Evolutionary conservation across 2,113 vertebrate species (phyloP).

Genomic region (Seriola quinqueradiata): DNA sequence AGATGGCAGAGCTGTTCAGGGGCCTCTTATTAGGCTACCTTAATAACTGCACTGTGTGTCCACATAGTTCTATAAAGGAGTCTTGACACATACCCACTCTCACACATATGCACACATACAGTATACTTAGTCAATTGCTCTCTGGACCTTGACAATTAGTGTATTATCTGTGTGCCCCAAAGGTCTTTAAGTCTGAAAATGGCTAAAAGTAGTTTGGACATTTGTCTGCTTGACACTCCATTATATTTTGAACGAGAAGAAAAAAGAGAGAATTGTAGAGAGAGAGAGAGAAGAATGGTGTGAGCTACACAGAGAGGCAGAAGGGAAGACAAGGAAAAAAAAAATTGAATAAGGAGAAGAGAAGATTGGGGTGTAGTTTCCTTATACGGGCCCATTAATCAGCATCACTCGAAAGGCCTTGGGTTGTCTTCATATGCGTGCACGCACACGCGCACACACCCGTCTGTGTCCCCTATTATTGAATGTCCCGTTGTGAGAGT

Average conservation of each 20-base stretch:
- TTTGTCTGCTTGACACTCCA: conserved; percentile 58
- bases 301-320: conserved; percentile 25
- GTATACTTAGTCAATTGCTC: conserved; percentile 43
- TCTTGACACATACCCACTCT: conserved; percentile 21
- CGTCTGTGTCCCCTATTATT: conserved; percentile 70
- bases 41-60: conserved; percentile 34
- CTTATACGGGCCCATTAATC: conserved; percentile 75
- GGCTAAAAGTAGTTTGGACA: conserved; percentile 58
- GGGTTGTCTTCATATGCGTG: conserved; percentile 71
- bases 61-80: conserved; percentile 21
- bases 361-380: conserved; percentile 66
- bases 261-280: background rate
- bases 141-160: conserved; percentile 55
- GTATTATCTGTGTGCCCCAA: conserved; percentile 55
- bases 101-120: conserved; percentile 17
- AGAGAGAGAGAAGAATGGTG: conserved; percentile 3
- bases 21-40: conserved; percentile 36
- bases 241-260: conserved; percentile 42
- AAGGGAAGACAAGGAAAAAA: conserved; percentile 37
- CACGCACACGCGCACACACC: conserved; percentile 24
- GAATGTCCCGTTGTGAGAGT: conserved; percentile 74
- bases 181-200: conserved; percentile 56
- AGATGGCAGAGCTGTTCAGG: conserved; percentile 15
- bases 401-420: conserved; percentile 76
- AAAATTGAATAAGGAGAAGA: conserved; percentile 43